Evolutionary conservation across 2,113 vertebrate species (phyloP).

Genomic region (Hippotragus niger): DNA sequence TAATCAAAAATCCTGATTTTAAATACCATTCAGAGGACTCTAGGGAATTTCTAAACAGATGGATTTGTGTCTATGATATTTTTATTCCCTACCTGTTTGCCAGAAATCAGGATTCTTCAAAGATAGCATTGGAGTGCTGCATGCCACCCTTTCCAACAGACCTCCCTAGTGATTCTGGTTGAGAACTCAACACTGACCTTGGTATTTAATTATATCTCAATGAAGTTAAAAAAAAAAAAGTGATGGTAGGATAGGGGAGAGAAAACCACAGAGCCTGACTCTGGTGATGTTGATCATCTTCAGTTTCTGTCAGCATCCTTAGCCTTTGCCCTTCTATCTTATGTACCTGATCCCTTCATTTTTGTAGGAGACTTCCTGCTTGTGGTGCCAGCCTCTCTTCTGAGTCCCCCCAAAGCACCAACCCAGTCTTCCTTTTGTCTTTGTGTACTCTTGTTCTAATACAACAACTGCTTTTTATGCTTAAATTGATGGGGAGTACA

Average conservation of each 20-base stretch:
- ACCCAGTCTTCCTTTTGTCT: neutral
- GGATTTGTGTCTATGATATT: neutral
- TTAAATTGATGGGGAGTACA: neutral
- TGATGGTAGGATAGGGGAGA: neutral
- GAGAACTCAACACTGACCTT: neutral
- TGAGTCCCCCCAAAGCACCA: neutral
- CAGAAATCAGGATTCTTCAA: neutral
- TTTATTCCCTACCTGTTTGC: neutral
- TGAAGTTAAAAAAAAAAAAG: neutral
- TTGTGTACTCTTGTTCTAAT: neutral
- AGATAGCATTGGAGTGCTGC: neutral
- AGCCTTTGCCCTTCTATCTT: neutral
- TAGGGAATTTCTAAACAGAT: slow-evolving; percentile 59
- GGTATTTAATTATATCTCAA: neutral
- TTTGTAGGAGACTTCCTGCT: neutral
- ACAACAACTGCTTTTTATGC: neutral
- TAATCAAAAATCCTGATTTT: slow-evolving; percentile 57
- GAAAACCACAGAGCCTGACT: neutral
- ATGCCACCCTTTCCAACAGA: neutral
- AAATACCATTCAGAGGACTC: slow-evolving; percentile 60
- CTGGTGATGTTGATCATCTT: neutral
- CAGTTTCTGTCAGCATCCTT: neutral
- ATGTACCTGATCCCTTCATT: neutral
- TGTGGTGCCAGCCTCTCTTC: neutral
- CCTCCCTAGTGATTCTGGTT: neutral